phyloP scores from a whole-genome alignment of 2,113 vertebrate genomes.

The Rhegmatorhina hoffmannsi region DNA sequence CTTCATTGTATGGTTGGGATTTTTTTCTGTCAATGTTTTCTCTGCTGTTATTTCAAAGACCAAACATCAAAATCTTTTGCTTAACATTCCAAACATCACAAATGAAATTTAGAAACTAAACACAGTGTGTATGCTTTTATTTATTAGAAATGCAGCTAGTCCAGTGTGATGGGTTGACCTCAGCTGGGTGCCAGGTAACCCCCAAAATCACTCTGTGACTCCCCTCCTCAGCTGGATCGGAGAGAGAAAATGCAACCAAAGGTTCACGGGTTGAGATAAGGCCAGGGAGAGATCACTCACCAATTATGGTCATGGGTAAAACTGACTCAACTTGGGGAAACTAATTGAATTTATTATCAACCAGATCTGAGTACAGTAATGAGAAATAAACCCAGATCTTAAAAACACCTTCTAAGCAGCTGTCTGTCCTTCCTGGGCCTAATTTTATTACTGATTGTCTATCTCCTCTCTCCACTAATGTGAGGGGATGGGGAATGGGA shows the following conservation, averaged over 20 bases:
- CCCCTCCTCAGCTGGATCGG: not conserved
- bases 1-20: not conserved
- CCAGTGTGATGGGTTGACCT: not conserved
- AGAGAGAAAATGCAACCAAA: not conserved
- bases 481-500: not conserved
- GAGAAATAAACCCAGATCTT: not conserved
- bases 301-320: not conserved
- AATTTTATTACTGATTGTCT: not conserved
- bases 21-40: not conserved
- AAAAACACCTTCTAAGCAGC: not conserved
- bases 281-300: not conserved
- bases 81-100: not conserved
- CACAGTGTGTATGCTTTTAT: not conserved
- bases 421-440: not conserved
- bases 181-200: not conserved
- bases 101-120: not conserved
- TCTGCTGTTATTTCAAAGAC: not conserved
- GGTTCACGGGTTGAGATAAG: accelerated
- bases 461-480: not conserved
- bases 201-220: not conserved
- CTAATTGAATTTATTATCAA: not conserved
- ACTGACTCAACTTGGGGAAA: not conserved
- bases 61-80: not conserved
- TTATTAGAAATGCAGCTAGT: not conserved
- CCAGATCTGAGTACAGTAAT: not conserved